A percentile compares a stretch with the other conserved stretches of the same genome.
Conservation (phyloP, 1,140 invertebrate genomes). For the Euwallacea similis region DNA sequence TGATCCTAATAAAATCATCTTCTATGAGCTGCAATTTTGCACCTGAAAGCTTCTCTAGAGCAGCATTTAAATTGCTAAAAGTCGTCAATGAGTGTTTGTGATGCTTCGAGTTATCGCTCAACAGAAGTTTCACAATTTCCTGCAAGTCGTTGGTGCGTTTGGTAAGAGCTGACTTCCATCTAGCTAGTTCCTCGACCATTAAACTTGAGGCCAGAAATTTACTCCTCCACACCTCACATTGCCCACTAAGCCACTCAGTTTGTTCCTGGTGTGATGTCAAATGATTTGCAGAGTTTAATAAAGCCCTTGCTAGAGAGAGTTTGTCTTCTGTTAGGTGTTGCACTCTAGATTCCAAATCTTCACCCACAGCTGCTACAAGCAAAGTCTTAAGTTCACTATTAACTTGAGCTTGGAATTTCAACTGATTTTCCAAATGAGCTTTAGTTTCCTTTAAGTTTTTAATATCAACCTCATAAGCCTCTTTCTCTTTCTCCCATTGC, state of each 20-base stretch:
- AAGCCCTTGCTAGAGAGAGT: conserved; percentile 78
- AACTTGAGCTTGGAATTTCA: conserved; percentile 73
- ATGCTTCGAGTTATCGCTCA: conserved; percentile 73
- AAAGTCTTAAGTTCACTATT: conserved; percentile 92
- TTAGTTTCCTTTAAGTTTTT: conserved; percentile 64
- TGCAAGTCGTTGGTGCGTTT: conserved; percentile 75
- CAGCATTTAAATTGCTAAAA: conserved; percentile 62
- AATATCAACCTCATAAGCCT: conserved; percentile 58
- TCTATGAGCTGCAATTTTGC: conserved; percentile 2
- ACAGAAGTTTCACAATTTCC: conserved; percentile 70
- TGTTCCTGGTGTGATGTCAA: conserved; percentile 87
- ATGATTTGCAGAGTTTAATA: conserved; percentile 82
- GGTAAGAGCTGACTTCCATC: conserved; percentile 79
- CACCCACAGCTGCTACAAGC: conserved; percentile 89
- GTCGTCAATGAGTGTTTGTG: conserved; percentile 71
- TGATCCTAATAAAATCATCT: not conserved
- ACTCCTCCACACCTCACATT: conserved; percentile 94
- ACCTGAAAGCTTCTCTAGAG: conserved; percentile 45
- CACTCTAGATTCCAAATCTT: conserved; percentile 87
- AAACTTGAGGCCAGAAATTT: conserved; percentile 93
- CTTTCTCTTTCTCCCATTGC: conserved; percentile 49
- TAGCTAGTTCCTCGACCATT: conserved; percentile 86
- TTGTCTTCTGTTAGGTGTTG: conserved; percentile 90
- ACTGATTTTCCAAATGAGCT: conserved; percentile 67
- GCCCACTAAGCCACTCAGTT: conserved; percentile 87